Percentiles rank a stretch among this genome's conserved stretches.
phyloP scores from a whole-genome alignment of 37 sponge, comb jelly and placozoan genomes.

The Ephydatia muelleri region DNA sequence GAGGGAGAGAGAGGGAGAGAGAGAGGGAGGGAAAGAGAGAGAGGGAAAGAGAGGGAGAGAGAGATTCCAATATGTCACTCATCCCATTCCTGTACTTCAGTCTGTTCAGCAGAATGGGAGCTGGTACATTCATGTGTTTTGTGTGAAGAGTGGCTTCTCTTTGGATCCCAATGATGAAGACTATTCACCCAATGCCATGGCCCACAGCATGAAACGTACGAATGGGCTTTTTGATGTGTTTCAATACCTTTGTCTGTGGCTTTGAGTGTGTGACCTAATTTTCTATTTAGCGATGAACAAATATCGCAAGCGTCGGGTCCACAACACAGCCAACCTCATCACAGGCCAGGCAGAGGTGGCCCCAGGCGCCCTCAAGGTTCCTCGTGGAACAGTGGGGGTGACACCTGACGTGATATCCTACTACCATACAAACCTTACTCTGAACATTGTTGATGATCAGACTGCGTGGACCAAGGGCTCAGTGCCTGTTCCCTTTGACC shows the following conservation, averaged over 20 bases:
- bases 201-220: constrained; percentile 61
- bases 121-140: constrained; percentile 80
- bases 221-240: no score
- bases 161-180: constrained; percentile 56
- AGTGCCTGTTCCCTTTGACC: constrained; percentile 84
- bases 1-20: no score
- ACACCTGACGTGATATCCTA: constrained; percentile 80
- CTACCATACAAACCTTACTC: constrained; percentile 94
- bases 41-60: no score
- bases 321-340: constrained; percentile 89
- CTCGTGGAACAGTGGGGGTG: constrained; percentile 24
- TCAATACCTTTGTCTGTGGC: neutral
- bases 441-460: constrained; percentile 91
- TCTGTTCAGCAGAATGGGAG: constrained; percentile 90
- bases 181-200: constrained; percentile 54
- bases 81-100: neutral
- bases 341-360: constrained; percentile 88
- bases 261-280: neutral
- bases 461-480: constrained; percentile 63
- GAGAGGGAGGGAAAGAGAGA: no score
- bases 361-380: constrained; percentile 57
- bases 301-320: constrained; percentile 73
- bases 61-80: neutral
- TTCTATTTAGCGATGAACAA: constrained; percentile 77
- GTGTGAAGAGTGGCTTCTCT: constrained; percentile 63